Base-by-base conservation (phyloP, 1,140 invertebrate species). In the Diorhabda sublineata region DNA sequence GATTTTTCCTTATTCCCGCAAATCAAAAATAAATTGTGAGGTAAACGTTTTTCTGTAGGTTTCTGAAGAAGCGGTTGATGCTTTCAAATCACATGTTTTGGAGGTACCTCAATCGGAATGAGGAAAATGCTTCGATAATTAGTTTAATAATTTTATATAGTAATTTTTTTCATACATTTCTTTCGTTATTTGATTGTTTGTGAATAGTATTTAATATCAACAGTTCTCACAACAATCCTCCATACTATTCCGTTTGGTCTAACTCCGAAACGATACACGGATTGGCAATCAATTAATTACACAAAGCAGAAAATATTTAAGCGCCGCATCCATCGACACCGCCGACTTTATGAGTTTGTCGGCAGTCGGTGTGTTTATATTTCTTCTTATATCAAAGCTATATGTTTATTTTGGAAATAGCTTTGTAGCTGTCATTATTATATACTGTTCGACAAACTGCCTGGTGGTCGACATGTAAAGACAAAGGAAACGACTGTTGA, bases 341-440 rank as follows among this genome's bases (percentile, higher is more conserved):
- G 47, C 47, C 47, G 47, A 52, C 47, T 52, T 52, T 52, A 52
- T 52, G 47, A 52, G 47, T 52, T 52, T 52, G 47, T 52, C 47
- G 47, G 47, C 47, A 52, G n/a, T 52, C 47, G 47, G 47, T n/a
- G 47, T 52, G 47, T 52, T 52, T 52, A 52, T 52, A 8, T n/a
- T 52, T 52, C 47, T 52, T 52, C 47, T 52, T 52, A 52, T 52
- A 52, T 52, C 6, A 52, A 52, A 6, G 47, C n/a, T 52, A 52
- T 52, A n/a, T 52, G 47, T 52, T 52, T 52, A 52, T 52, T 52
- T 52, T 6, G 47, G 47, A n/a, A 52, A 52, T n/a, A 52, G n/a
- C n/a, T 52, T 52, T 52, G 47, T 52, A 52, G 47, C 47, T 52
- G 47, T 52, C 47, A 52, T 52, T 52, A n/a, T 52, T 52, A 52